A percentile compares a stretch with the other conserved stretches of the same genome.
Evolutionary conservation across 2,113 vertebrate species (phyloP).

Genomic region (Leptosomus discolor): DNA sequence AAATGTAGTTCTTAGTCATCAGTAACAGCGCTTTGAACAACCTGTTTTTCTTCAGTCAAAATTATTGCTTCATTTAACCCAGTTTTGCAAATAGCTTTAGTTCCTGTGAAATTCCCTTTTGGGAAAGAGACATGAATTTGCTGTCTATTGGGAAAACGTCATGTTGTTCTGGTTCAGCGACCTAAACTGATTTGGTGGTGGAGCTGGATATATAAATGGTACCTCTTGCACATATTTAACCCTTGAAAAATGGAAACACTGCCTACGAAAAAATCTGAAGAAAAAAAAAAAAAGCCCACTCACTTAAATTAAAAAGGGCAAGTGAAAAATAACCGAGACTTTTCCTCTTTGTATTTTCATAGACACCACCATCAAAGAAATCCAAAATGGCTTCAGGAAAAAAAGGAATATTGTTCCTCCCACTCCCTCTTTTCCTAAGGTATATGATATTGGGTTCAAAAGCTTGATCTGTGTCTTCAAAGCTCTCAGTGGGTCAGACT

Average conservation of each 20-base stretch:
- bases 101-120: neutral
- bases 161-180: neutral
- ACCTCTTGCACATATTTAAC: neutral
- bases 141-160: neutral
- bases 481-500: neutral
- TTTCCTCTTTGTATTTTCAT: neutral
- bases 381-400: neutral
- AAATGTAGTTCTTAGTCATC: neutral
- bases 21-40: neutral
- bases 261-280: neutral
- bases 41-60: neutral
- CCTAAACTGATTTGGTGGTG: neutral
- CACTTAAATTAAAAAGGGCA: neutral
- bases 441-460: neutral
- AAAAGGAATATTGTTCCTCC: neutral
- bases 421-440: neutral
- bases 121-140: neutral
- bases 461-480: neutral
- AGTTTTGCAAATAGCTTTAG: neutral
- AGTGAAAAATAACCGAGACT: neutral
- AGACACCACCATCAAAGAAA: neutral
- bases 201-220: neutral
- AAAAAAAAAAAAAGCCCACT: neutral
- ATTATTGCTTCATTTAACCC: neutral
- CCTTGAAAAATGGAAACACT: neutral